These are phyloP conservation scores for Pelecanus crispus DNA, from an alignment of 2,113 vertebrate species.

Conservation along the genomic window DNA sequence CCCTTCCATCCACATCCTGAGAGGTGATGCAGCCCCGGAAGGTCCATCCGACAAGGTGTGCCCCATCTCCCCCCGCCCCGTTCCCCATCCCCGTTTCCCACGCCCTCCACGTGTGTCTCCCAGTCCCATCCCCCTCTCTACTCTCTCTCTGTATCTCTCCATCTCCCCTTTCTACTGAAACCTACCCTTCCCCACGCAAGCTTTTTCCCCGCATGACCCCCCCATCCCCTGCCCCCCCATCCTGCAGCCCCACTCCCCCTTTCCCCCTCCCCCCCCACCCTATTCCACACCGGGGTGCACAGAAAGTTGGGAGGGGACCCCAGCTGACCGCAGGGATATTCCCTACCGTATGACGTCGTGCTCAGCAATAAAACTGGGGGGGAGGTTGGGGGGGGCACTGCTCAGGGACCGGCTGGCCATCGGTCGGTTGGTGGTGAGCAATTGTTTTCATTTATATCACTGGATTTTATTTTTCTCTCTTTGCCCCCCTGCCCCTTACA, in stretches of 20 bases:
- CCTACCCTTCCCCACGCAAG: no score
- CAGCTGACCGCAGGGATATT: neutral
- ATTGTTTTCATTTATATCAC: neutral
- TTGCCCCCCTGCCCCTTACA: no score
- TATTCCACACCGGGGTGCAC: neutral
- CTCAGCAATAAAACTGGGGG: no score
- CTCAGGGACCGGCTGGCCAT: neutral
- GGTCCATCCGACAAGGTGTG: neutral
- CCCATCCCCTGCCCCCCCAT: neutral
- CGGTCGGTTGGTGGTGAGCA: neutral
- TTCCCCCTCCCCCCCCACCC: neutral
- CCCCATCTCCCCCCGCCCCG: neutral
- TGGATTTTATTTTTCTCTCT: neutral
- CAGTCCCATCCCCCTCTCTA: rapidly evolving
- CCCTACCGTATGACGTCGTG: no score
- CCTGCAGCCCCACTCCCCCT: no score
- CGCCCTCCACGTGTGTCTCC: neutral
- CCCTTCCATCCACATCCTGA: neutral
- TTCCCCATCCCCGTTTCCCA: neutral
- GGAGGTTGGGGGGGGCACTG: neutral
- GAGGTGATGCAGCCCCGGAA: neutral
- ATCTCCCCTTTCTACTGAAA: neutral
- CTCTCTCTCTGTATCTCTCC: neutral
- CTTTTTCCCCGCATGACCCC: neutral
- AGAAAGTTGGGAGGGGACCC: neutral